phyloP scores from a whole-genome alignment of 2,113 vertebrate species.

The Psittacula cyanocephala region DNA sequence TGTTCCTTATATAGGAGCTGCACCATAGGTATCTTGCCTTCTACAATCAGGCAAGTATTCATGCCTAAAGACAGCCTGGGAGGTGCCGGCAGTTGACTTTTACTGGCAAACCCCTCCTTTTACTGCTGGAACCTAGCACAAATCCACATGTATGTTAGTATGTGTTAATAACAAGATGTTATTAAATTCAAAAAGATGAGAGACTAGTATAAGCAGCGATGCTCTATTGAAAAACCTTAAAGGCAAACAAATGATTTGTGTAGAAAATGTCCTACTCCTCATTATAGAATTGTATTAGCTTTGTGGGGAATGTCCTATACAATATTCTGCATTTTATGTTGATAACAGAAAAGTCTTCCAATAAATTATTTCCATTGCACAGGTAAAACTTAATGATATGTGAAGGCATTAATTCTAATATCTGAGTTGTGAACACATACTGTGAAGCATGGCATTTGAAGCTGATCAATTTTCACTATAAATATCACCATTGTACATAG shows the following conservation, averaged over 20 bases:
- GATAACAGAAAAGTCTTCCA: background rate
- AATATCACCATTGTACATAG: background rate
- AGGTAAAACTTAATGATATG: background rate
- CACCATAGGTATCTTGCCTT: background rate
- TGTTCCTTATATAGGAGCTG: background rate
- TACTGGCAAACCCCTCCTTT: background rate
- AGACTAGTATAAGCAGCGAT: background rate
- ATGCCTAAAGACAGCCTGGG: too few relatives aligned
- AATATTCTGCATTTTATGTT: background rate
- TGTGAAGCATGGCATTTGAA: background rate
- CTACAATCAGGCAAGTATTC: fast-evolving
- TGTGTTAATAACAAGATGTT: background rate
- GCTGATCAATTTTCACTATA: background rate
- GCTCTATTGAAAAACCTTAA: background rate
- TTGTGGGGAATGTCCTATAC: background rate
- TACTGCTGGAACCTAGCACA: background rate
- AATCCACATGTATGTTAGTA: background rate
- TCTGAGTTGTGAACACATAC: background rate
- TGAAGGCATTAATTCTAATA: background rate
- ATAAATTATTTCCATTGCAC: background rate
- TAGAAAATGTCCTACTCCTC: background rate
- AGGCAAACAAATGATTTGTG: background rate
- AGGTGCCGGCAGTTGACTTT: background rate
- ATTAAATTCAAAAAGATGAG: background rate
- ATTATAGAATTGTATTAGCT: background rate